phyloP scores from a whole-genome alignment of 2,113 vertebrate species.

The Dasyprocta punctata region DNA sequence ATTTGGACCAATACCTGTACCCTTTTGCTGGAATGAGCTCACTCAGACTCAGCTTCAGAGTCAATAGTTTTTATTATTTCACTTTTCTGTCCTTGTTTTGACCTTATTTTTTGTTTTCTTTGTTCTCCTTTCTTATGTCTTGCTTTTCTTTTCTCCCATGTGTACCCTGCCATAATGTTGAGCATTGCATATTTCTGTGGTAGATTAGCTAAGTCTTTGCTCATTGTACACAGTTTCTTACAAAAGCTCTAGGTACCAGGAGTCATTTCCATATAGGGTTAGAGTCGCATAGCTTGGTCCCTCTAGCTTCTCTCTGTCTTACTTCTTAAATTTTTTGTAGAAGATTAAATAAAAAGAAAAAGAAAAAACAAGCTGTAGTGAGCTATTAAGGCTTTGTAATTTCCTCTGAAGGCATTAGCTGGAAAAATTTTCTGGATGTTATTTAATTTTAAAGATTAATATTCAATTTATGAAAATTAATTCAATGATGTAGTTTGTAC shows the following conservation, averaged over 20 bases:
- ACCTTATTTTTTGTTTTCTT: too few species aligned
- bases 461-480: slow-evolving; percentile 34
- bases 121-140: not conserved
- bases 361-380: not conserved
- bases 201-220: not conserved
- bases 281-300: not conserved
- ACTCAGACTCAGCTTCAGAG: not conserved
- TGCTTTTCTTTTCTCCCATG: not conserved
- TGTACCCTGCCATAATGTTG: not conserved
- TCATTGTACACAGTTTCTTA: not conserved
- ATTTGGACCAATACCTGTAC: not conserved
- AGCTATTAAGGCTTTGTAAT: not conserved
- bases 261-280: not conserved
- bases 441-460: not conserved
- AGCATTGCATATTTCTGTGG: not conserved
- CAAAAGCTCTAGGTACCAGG: not conserved
- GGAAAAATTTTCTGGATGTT: not conserved
- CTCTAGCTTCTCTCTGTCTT: not conserved
- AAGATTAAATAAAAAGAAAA: not conserved
- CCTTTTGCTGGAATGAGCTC: too few species aligned
- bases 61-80: not conserved
- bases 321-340: not conserved
- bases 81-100: not conserved
- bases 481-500: not conserved
- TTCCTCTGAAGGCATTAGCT: not conserved